Evolutionary conservation across 2,797 vertebrate genomes (phyloP), one percentile per base, ranked within the genome.

Genomic region (Urocyon cinereoargenteus): DNA sequence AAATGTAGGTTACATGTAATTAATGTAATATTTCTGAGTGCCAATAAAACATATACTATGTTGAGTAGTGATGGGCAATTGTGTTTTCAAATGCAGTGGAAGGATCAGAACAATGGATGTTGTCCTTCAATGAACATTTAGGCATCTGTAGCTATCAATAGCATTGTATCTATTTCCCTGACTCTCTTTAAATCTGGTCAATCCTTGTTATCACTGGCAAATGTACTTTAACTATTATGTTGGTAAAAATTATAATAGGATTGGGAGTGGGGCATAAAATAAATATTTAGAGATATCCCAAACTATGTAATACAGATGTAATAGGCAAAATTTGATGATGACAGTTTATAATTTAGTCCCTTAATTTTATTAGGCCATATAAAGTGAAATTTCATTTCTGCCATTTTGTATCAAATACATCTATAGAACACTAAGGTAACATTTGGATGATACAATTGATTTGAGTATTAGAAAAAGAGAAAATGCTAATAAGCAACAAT

Each of bases 271-370:
- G 51, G 26, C 92, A 68, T 79, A 86, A 95, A 98, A 49, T 85
- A 83, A 96, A 81, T 66, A 73, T 79, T 94, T 62, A 88, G 78
- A 94, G 66, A 66, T 96, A 55, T 72, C 94, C 88, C 66, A 94
- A 96, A 82, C 89, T 57, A 62, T 70, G 22, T 79, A 61, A 79
- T 86, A 89, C 5, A 85, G 40, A 9, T 90, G 34, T 94, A 88
- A 78, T 45, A 92, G 5, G 49, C 62, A 57, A 87, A 77, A 91
- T 88, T 91, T 94, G 68, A 91, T 90, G 86, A 90, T 77, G 36
- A 77, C 85, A 96, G 68, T 78, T 95, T 90, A 70, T 89, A 92
- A 85, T 91, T 95, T 88, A 93, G 72, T 86, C 40, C 24, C 49
- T 94, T 91, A 31, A 90, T 91, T 88, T 92, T 68, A 86, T 90